A percentile compares a stretch with the other conserved stretches of the same genome.
phyloP scores from a whole-genome alignment of 2,113 vertebrate species.

The Phaetusa simplex region DNA sequence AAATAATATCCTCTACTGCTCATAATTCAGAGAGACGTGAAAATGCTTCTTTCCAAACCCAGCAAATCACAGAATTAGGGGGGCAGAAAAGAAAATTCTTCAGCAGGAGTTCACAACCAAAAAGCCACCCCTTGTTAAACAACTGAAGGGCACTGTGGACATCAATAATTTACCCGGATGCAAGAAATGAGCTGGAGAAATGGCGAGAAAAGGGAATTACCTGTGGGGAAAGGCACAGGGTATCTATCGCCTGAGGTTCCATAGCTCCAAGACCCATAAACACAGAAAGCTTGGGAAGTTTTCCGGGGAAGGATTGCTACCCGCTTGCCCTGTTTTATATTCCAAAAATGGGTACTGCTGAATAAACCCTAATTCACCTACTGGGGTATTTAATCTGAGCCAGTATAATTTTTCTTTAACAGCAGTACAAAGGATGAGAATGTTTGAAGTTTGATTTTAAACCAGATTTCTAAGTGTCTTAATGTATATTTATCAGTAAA shows the following conservation, averaged over 20 bases:
- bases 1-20: not conserved
- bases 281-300: not conserved
- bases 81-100: not conserved
- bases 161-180: not conserved
- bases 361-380: not conserved
- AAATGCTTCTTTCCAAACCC: not conserved
- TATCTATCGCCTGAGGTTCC: rapidly evolving
- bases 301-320: not conserved
- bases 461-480: not conserved
- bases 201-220: not conserved
- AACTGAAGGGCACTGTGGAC: not conserved
- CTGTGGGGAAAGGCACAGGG: not conserved
- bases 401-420: not conserved
- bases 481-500: not conserved
- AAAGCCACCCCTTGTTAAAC: not conserved
- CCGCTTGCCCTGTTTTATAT: not conserved
- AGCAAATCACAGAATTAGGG: not conserved
- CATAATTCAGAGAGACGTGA: not conserved
- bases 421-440: not conserved
- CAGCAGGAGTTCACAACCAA: not conserved
- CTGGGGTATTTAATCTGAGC: not conserved
- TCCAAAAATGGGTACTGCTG: not conserved
- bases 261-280: not conserved
- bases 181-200: not conserved
- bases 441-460: not conserved